Evolutionary conservation across 2,797 vertebrate species (phyloP).

Genomic region (Tiaroga cobitis): DNA sequence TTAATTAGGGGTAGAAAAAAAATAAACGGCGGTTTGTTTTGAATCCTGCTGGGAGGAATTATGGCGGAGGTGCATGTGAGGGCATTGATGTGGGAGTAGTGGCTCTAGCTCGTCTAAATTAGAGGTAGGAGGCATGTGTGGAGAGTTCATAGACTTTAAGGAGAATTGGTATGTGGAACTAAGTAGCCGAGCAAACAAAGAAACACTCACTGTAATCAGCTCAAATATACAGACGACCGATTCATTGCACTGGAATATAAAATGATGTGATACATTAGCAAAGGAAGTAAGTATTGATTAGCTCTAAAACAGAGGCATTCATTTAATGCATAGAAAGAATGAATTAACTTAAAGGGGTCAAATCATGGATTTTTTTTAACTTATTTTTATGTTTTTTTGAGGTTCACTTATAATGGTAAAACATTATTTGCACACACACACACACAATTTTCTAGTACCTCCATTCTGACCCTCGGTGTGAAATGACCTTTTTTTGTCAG

Average conservation of each 20-base stretch:
- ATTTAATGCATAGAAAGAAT: not conserved
- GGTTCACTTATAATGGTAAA: too few relatives aligned
- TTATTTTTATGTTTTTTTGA: too few relatives aligned
- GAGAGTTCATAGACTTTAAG: conserved; percentile 35
- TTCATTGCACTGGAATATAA: conserved; percentile 17
- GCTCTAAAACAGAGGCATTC: not conserved
- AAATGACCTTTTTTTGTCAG: too few relatives aligned
- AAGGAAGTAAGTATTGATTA: not conserved
- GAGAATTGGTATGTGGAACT: conserved; percentile 28
- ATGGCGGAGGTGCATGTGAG: conserved; percentile 28
- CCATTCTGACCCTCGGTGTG: not conserved
- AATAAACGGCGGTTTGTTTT: conserved; percentile 11
- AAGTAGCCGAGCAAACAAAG: conserved; percentile 11
- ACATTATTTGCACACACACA: too few relatives aligned
- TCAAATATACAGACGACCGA: conserved; percentile 15
- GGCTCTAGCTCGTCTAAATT: conserved; percentile 46
- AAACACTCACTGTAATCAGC: conserved; percentile 10
- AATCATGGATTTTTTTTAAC: too few relatives aligned
- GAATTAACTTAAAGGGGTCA: not conserved
- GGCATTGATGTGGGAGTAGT: conserved; percentile 47
- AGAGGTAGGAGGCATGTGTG: conserved; percentile 40
- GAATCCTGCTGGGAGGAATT: conserved; percentile 33
- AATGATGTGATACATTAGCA: not conserved
- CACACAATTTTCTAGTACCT: too few relatives aligned
- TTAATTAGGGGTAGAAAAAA: conserved; percentile 32